Evolutionary conservation across 1,140 invertebrate genomes (phyloP).

Genomic region (Hypsibius dujardini): DNA sequence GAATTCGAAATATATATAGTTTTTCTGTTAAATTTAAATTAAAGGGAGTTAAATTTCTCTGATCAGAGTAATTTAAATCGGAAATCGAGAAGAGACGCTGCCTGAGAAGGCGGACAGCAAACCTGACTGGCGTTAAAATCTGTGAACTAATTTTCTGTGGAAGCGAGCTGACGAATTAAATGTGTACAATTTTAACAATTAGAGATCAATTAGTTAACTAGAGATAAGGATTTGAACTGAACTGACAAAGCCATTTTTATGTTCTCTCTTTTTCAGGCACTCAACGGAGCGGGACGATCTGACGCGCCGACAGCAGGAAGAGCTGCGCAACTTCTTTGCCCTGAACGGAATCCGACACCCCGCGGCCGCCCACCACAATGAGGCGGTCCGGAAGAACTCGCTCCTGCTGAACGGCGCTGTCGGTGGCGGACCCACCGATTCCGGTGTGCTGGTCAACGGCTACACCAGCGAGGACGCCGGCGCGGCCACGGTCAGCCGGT

Average conservation of each 20-base stretch:
- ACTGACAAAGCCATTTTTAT: not conserved
- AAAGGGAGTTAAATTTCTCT: not conserved
- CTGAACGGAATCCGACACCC: not conserved
- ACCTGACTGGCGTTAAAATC: too few species aligned
- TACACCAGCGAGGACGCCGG: not conserved
- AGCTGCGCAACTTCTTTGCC: conserved; percentile 9
- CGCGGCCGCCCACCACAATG: not conserved
- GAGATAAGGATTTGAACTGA: not conserved
- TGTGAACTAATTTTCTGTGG: too few species aligned
- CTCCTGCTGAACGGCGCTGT: not conserved
- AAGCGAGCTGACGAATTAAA: not conserved
- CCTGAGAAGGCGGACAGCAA: too few species aligned
- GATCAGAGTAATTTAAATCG: not conserved
- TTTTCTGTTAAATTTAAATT: too few species aligned
- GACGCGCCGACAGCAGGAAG: conserved; percentile 5
- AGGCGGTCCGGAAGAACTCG: not conserved
- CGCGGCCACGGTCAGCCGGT: not conserved
- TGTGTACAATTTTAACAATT: not conserved
- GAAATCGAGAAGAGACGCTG: too few species aligned
- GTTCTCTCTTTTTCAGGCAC: conserved; percentile 9
- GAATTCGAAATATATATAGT: too few species aligned
- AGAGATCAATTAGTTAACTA: not conserved
- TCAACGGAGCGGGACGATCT: not conserved
- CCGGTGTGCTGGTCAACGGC: not conserved
- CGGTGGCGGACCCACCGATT: not conserved